These are phyloP conservation scores for Sminthurides aquaticus DNA, from an alignment of 2,888 invertebrate species.

Conservation along the genomic window DNA sequence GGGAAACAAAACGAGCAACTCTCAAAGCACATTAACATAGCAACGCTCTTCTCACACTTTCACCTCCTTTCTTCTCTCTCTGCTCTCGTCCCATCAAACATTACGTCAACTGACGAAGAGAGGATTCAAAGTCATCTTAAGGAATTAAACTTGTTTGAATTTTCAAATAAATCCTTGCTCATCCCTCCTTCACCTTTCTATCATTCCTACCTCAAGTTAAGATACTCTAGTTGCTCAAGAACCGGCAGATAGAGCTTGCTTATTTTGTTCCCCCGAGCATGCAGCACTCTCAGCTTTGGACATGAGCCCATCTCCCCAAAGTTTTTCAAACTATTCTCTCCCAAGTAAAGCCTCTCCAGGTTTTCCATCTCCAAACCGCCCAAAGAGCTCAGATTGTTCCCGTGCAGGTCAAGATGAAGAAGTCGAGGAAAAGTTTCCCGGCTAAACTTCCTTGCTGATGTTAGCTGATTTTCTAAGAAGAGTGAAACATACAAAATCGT, in stretches of 20 bases:
- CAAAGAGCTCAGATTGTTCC: conserved; percentile 11
- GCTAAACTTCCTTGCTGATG: background rate
- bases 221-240: conserved; percentile 15
- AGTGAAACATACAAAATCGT: no score
- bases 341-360: conserved; percentile 12
- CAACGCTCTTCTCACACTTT: no score
- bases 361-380: conserved; percentile 14
- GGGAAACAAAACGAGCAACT: no score
- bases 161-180: no score
- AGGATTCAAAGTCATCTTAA: no score
- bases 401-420: conserved; percentile 14
- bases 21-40: no score
- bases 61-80: no score
- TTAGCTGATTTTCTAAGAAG: no score
- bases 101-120: no score
- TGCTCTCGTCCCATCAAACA: no score
- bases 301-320: conserved; percentile 11
- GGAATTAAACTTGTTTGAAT: no score
- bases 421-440: conserved; percentile 12
- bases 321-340: conserved; percentile 5
- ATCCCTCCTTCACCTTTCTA: no score
- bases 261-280: conserved; percentile 13
- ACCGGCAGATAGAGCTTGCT: background rate
- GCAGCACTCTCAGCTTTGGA: conserved; percentile 13
- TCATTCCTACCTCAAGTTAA: conserved; percentile 20